A percentile compares a stretch with the other conserved stretches of the same genome.
Evolutionary conservation across 2,113 vertebrate species (phyloP).

Genomic region (Lepisosteus oculatus): DNA sequence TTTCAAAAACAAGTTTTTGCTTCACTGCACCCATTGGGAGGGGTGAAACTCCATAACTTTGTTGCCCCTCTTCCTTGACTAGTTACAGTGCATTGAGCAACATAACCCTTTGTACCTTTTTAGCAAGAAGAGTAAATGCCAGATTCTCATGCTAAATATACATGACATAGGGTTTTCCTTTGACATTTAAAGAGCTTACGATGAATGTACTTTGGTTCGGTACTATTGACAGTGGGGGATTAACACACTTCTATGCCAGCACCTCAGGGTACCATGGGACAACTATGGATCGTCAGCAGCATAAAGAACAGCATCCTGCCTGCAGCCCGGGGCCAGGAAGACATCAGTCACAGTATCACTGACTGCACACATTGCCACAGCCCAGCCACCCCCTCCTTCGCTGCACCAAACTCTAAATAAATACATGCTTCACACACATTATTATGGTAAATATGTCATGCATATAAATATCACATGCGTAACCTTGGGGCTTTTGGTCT

Average conservation of each 20-base stretch:
- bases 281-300: conserved; percentile 26
- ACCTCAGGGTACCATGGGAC: conserved; percentile 57
- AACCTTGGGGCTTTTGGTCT: too few species aligned
- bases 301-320: not conserved
- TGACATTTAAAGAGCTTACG: conserved; percentile 80
- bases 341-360: too few species aligned
- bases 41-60: too few species aligned
- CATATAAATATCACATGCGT: too few species aligned
- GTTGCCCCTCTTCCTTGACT: too few species aligned
- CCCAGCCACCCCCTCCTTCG: not conserved
- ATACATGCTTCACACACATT: not conserved
- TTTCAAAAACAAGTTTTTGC: too few species aligned
- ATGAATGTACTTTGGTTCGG: conserved; percentile 69
- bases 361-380: not conserved
- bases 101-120: conserved; percentile 28
- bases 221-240: conserved; percentile 74
- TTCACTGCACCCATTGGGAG: too few species aligned
- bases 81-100: too few species aligned
- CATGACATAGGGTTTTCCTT: conserved; percentile 50
- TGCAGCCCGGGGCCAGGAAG: not conserved
- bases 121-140: conserved; percentile 74
- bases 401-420: conserved; percentile 1
- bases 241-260: conserved; percentile 65
- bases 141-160: conserved; percentile 31
- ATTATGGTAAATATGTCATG: too few species aligned